Percentiles rank a stretch among this genome's conserved stretches.
Conservation (phyloP, 1,140 invertebrate species). For the Drosophila azteca region DNA sequence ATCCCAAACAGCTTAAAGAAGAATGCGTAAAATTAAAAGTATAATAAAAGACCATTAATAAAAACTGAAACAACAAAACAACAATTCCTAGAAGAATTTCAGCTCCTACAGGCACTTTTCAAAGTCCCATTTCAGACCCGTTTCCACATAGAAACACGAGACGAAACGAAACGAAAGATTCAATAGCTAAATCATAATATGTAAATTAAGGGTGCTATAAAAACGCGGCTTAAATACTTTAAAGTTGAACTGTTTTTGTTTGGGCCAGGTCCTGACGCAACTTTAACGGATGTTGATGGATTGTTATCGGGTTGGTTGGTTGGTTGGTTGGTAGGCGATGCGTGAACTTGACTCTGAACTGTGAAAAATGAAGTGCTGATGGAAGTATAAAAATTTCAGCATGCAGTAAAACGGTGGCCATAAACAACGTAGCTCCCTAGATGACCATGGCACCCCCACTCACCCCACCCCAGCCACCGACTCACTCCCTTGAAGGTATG, state of each 20-base stretch:
- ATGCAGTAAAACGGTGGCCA: constrained; percentile 43
- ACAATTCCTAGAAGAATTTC: constrained; percentile 18
- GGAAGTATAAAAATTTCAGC: constrained; percentile 41
- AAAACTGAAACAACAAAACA: constrained; percentile 23
- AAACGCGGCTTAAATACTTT: constrained; percentile 44
- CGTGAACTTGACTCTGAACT: constrained; percentile 43
- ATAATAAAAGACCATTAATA: constrained; percentile 43
- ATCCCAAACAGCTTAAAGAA: constrained; percentile 6
- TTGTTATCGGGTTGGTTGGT: constrained; percentile 13
- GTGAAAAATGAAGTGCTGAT: constrained; percentile 53
- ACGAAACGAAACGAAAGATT: constrained; percentile 33
- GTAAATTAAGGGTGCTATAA: constrained; percentile 55
- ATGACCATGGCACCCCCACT: neutral
- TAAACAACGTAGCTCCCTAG: constrained; percentile 34
- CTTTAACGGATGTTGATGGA: constrained; percentile 28
- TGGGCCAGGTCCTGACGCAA: constrained; percentile 5
- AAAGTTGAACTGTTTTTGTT: constrained; percentile 7
- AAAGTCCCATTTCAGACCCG: constrained; percentile 27
- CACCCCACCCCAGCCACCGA: neutral
- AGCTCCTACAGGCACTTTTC: constrained; percentile 19
- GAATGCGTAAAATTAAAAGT: constrained; percentile 12
- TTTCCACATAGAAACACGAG: constrained; percentile 31
- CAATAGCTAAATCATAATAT: constrained; percentile 65
- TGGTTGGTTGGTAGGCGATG: neutral
- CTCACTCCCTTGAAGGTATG: constrained; percentile 10